These are phyloP conservation scores for Trachymyrmex septentrionalis DNA, from an alignment of 1,140 invertebrate species.

Conservation along the genomic window DNA sequence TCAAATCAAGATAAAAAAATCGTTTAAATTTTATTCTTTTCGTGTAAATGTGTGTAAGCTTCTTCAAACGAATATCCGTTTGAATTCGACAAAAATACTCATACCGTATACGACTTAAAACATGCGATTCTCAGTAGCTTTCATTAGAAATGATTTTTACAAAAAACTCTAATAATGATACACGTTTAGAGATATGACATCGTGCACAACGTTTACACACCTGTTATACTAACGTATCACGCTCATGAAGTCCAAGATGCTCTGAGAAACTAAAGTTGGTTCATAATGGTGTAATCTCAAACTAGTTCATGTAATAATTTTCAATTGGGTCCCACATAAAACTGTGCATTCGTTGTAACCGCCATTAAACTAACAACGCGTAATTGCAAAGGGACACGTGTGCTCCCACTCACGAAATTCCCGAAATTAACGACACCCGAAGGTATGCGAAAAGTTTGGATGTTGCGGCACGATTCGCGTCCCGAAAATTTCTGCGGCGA, in stretches of 20 bases:
- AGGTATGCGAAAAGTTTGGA: slow-evolving; percentile 52
- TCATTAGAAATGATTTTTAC: background rate
- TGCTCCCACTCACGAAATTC: slow-evolving; percentile 37
- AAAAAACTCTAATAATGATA: background rate
- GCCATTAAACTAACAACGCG: slow-evolving; percentile 36
- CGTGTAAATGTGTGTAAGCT: too few species aligned
- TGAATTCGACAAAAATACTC: background rate
- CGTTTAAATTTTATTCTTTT: too few species aligned
- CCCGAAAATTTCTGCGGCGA: slow-evolving; percentile 48
- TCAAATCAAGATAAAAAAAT: too few species aligned
- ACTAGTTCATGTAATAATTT: slow-evolving; percentile 32
- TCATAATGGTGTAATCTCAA: background rate
- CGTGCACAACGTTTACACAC: background rate
- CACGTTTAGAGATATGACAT: slow-evolving; percentile 1
- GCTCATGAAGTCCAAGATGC: background rate
- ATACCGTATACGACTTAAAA: background rate
- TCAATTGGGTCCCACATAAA: slow-evolving; percentile 5
- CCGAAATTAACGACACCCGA: slow-evolving; percentile 53
- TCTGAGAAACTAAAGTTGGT: background rate
- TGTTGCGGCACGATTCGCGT: slow-evolving; percentile 52
- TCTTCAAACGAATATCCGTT: background rate
- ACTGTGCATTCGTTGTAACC: background rate
- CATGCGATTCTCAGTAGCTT: background rate
- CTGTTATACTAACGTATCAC: background rate
- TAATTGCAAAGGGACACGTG: slow-evolving; percentile 32